Evolutionary conservation across 2,797 vertebrate species (phyloP).

Genomic region (Acomys russatus): DNA sequence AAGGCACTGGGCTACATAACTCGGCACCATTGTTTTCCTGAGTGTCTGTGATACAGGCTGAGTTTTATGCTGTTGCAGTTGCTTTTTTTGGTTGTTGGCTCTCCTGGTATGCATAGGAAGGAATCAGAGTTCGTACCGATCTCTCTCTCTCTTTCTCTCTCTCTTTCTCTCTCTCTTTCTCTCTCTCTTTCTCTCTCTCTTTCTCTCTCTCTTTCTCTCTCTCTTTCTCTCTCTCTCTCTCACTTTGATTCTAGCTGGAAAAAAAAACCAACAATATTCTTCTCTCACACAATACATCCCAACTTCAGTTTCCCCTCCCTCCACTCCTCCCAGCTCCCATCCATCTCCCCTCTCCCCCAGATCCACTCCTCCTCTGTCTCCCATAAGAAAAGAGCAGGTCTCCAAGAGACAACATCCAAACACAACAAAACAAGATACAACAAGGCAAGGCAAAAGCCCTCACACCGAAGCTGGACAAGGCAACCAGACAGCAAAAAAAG

Average conservation of each 20-base stretch:
- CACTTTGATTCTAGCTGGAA: background rate
- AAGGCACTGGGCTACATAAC: background rate
- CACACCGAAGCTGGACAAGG: background rate
- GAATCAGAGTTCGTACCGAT: background rate
- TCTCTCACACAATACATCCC: background rate
- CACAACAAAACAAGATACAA: background rate
- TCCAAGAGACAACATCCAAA: background rate
- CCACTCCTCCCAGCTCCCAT: background rate
- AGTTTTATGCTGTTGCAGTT: background rate
- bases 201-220: no score
- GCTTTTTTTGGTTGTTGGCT: background rate
- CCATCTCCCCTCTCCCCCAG: background rate
- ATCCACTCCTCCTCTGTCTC: background rate
- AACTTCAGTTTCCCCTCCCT: no score
- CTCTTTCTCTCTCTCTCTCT: background rate
- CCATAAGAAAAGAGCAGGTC: background rate
- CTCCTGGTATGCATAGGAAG: conserved; percentile 16
- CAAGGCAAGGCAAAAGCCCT: background rate
- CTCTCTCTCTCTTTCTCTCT: background rate
- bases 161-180: background rate
- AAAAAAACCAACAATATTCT: background rate
- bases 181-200: no score
- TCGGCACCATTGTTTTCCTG: conserved; percentile 27
- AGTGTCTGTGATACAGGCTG: conserved; percentile 22
- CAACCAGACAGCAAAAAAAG: background rate